Percentiles rank a stretch among this genome's conserved stretches.
These are phyloP conservation scores for Caenorhabditis sp. DNA, from an alignment of 2,888 invertebrate species.

Conservation along the genomic window DNA sequence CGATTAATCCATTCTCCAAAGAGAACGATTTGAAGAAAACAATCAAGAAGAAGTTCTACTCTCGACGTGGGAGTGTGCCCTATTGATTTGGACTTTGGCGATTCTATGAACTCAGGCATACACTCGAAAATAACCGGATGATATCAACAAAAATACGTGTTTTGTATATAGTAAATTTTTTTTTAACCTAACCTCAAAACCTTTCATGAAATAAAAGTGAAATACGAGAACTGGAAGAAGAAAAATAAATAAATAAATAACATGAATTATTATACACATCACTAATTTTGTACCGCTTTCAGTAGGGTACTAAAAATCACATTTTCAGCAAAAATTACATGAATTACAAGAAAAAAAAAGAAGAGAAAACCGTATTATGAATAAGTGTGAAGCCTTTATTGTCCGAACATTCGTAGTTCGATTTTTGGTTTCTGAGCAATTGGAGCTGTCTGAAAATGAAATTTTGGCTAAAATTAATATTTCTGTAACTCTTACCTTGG, in stretches of 20 bases:
- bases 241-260: slow-evolving; percentile 7
- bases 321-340: not conserved
- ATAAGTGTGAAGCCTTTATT: slow-evolving; percentile 1
- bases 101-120: no score
- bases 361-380: slow-evolving; percentile 40
- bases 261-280: not conserved
- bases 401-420: slow-evolving; percentile 62
- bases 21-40: slow-evolving; percentile 43
- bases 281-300: not conserved
- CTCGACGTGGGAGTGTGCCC: slow-evolving; percentile 32
- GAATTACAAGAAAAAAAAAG: slow-evolving; percentile 18
- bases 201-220: not conserved
- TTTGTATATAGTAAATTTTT: no score
- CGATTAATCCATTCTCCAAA: slow-evolving; percentile 36
- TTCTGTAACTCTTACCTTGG: slow-evolving; percentile 19
- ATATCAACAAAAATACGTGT: not conserved
- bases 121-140: no score
- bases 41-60: slow-evolving; percentile 28
- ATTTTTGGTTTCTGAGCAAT: slow-evolving; percentile 61
- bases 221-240: no score
- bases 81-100: no score
- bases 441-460: slow-evolving; percentile 24
- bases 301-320: not conserved
- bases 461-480: not conserved
- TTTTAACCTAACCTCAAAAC: no score